Percentiles rank a stretch among this genome's conserved stretches.
These are phyloP conservation scores for Macaria notata DNA, from an alignment of 2,888 invertebrate species.

Conservation along the genomic window DNA sequence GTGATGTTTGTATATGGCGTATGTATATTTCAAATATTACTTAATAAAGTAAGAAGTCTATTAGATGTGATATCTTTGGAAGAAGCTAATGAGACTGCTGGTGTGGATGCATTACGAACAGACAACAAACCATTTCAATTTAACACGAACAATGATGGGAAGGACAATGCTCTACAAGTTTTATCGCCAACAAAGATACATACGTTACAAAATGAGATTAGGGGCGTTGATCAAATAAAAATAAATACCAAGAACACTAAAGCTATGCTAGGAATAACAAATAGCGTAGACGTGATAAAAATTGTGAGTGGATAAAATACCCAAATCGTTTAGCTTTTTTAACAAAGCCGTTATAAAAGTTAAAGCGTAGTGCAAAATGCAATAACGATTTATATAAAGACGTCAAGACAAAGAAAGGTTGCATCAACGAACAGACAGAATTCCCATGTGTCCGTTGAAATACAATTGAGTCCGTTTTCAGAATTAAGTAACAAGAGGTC, in stretches of 20 bases:
- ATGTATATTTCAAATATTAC: too few species aligned
- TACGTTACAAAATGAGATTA: conserved; percentile 11
- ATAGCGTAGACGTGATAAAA: conserved; percentile 7
- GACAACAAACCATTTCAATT: conserved; percentile 31
- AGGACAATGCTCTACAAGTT: conserved; percentile 5
- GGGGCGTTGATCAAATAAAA: conserved; percentile 50
- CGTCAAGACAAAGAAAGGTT: conserved; percentile 24
- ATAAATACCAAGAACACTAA: conserved; percentile 34
- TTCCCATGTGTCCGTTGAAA: conserved; percentile 29
- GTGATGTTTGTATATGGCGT: too few species aligned
- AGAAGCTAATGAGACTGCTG: conserved; percentile 51
- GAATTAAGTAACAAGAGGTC: conserved; percentile 25
- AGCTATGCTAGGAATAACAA: conserved; percentile 24
- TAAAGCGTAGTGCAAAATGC: background rate
- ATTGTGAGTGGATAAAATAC: conserved; percentile 9
- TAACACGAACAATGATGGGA: conserved; percentile 2
- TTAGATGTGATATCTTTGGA: too few species aligned
- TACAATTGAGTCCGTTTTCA: conserved; percentile 26
- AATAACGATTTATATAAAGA: conserved; percentile 5
- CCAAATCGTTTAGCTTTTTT: conserved; percentile 2
- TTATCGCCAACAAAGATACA: background rate
- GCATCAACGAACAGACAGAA: conserved; percentile 13
- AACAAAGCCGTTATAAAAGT: conserved; percentile 1
- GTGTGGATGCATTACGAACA: conserved; percentile 14
- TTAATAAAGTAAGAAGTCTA: too few species aligned